Evolutionary conservation across 2,888 invertebrate genomes (phyloP), one percentile per base, ranked within the genome.

Genomic region (Hirtodrosophila trivittata): DNA sequence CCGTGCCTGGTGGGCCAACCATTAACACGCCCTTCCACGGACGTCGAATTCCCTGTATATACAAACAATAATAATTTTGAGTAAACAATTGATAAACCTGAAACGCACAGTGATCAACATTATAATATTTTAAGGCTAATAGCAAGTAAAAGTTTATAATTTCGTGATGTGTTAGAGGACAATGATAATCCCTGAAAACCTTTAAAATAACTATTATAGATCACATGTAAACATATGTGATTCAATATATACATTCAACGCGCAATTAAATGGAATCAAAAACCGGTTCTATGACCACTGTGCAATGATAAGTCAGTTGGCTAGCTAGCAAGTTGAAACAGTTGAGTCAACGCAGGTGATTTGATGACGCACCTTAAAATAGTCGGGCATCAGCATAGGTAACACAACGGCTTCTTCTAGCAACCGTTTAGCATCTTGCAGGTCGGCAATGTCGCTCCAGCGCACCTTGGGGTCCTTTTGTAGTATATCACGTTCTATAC

Each of bases 361-460:
- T 1, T 10, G 37, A 41, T 65, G 73, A 78, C 84, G 85, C 91
- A 96, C 98, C 92, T 96, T 98, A 91, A 99, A 99, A 92, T 97
- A 99, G 88, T 98, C 97, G 1, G 99, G 99, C 95, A 99, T 98
- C 93, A 97, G 95, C 94, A 98, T 95, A 1, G 99, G 99, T 87
- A 99, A 92, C 32, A 99, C 98, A 6, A 99, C 98, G 21, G 99
- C 98, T 91, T 99, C 99, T 89, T 99, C 97, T 4, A 99, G 91
- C 54, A 99, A 90, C 66, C 97, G 92, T 90, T 97, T 97, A 4
- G 97, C 97, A 90, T 97, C 97, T 7, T 94, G 92, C 42, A 97
- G 92, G 90, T 97, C 97, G 0, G 97, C 97, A 88, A 97, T 97
- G 89, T 97, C 97, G 85, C 95, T 97, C 98, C 98, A 99, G 86